phyloP scores from a whole-genome alignment of 2,888 invertebrate genomes.

The Ashinkailepas kermadecensis region DNA sequence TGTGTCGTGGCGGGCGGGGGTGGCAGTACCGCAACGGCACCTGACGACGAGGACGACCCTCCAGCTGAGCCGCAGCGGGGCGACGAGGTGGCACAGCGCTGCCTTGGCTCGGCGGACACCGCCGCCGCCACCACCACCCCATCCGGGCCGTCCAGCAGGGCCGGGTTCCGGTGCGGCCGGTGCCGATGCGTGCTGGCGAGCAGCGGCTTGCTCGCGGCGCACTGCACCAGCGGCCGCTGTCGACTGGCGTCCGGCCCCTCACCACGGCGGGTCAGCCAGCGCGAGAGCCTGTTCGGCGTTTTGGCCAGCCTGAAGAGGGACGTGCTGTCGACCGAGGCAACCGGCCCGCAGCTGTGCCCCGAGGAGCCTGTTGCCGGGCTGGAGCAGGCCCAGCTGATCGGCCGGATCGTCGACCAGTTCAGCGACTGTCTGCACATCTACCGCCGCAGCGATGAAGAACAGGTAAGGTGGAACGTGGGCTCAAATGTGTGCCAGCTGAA shows the following conservation, averaged over 20 bases:
- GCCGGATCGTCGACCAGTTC: neutral
- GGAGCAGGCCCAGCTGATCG: neutral
- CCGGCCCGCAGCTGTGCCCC: neutral
- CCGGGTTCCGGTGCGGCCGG: neutral
- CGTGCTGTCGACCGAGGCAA: neutral
- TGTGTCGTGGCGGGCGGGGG: too few species aligned
- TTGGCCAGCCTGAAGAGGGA: constrained; percentile 2
- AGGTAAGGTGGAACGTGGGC: neutral
- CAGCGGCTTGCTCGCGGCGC: neutral
- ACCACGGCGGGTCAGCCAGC: neutral
- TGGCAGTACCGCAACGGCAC: too few species aligned
- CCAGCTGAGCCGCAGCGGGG: too few species aligned
- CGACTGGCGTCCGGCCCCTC: neutral
- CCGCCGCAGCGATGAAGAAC: neutral
- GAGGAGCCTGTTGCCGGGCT: neutral
- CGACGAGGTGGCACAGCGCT: too few species aligned
- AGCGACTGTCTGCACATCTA: neutral
- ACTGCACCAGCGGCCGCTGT: neutral
- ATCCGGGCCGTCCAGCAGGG: neutral
- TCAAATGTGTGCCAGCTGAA: too few species aligned
- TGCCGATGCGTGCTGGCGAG: neutral
- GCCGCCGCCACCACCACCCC: neutral
- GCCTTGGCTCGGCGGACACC: too few species aligned
- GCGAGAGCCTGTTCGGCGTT: neutral
- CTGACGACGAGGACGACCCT: too few species aligned